phyloP scores from a whole-genome alignment of 2,888 invertebrate species.

The Trilocha varians region DNA sequence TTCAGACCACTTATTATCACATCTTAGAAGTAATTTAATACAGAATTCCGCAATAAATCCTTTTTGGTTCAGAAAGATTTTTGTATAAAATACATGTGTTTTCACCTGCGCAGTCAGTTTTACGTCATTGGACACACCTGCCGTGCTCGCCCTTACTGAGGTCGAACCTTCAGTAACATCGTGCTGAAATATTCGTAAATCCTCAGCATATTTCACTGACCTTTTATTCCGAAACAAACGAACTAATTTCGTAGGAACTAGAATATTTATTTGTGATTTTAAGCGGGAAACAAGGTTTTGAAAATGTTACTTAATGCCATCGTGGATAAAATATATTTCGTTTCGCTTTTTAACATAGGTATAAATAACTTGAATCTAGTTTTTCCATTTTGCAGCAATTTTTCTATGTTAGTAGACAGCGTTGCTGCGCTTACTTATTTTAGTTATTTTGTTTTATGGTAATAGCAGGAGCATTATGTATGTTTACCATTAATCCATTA shows the following conservation, averaged over 20 bases:
- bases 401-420: too few relatives aligned
- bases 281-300: too few relatives aligned
- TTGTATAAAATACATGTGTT: conserved; percentile 2
- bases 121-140: conserved; percentile 15
- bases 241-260: neutral
- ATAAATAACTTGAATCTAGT: too few relatives aligned
- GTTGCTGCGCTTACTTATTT: too few relatives aligned
- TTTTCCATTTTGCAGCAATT: too few relatives aligned
- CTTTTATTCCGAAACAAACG: neutral
- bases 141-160: conserved; percentile 27
- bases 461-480: too few relatives aligned
- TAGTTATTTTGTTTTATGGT: too few relatives aligned
- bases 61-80: neutral
- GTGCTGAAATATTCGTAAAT: conserved; percentile 30
- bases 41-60: neutral
- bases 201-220: neutral
- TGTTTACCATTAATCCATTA: too few relatives aligned
- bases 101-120: conserved; percentile 4
- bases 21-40: neutral
- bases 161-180: conserved; percentile 27
- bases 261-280: neutral
- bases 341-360: too few relatives aligned
- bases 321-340: too few relatives aligned
- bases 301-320: too few relatives aligned
- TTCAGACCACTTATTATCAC: too few relatives aligned